Percentiles rank a stretch among this genome's conserved stretches.
Evolutionary conservation across 2,888 invertebrate species (phyloP).

Genomic region (Oscheius sp.): DNA sequence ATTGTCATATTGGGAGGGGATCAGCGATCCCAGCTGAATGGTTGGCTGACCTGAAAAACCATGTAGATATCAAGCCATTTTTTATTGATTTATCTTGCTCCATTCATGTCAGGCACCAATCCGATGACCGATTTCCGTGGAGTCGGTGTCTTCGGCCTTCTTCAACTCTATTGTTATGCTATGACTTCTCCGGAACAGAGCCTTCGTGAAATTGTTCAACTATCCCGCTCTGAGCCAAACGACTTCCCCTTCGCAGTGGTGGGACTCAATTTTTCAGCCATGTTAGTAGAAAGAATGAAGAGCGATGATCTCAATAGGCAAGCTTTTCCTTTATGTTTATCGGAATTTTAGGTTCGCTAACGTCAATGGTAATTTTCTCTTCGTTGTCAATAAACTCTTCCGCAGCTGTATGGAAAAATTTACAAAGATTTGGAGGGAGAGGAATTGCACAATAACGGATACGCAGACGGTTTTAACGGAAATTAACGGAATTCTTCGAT

Average conservation of each 20-base stretch:
- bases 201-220: constrained; percentile 36
- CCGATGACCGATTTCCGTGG: constrained; percentile 54
- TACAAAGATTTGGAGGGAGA: constrained; percentile 12
- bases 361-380: constrained; percentile 6
- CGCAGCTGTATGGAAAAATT: background rate
- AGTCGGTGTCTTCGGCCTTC: constrained; percentile 45
- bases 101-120: constrained; percentile 27
- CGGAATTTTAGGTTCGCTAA: constrained; percentile 20
- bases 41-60: too few species aligned
- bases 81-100: background rate
- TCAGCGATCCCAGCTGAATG: too few species aligned
- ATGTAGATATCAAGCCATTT: too few species aligned
- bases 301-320: constrained; percentile 40
- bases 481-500: constrained; percentile 13
- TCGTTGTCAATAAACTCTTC: constrained; percentile 12
- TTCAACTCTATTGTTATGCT: constrained; percentile 45
- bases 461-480: constrained; percentile 24
- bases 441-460: constrained; percentile 20
- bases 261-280: constrained; percentile 47
- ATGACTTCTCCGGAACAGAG: constrained; percentile 26
- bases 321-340: too few species aligned
- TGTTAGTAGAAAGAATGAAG: constrained; percentile 35
- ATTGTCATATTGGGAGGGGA: too few species aligned
- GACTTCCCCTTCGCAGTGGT: constrained; percentile 54
- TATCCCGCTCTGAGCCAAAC: constrained; percentile 43